phyloP scores from a whole-genome alignment of 2,113 vertebrate species.

The Chloropsis cyanopogon region DNA sequence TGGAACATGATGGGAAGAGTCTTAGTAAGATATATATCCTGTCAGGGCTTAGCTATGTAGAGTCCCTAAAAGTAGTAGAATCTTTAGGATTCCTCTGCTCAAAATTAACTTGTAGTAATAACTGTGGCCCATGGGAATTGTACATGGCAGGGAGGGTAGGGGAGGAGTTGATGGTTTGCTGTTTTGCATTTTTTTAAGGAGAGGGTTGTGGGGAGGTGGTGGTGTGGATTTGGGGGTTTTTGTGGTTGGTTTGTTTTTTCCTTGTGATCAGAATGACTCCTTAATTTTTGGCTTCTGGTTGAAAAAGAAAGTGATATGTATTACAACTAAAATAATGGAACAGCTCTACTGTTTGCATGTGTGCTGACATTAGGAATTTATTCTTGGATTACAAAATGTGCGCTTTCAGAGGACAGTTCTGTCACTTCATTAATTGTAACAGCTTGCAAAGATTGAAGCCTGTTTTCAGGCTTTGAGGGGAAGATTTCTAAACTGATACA shows the following conservation, averaged over 20 bases:
- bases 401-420: neutral
- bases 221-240: neutral
- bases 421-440: neutral
- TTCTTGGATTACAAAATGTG: neutral
- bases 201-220: neutral
- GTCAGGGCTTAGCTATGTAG: neutral
- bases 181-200: neutral
- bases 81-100: neutral
- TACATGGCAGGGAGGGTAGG: rapidly evolving
- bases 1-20: neutral
- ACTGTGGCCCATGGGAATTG: neutral
- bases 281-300: neutral
- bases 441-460: neutral
- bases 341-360: neutral
- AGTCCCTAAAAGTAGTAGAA: neutral
- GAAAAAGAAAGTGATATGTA: neutral
- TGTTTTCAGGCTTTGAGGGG: neutral
- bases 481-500: neutral
- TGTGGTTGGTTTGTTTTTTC: neutral
- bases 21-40: neutral
- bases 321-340: neutral
- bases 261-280: neutral
- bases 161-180: neutral
- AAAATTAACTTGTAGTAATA: neutral
- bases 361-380: neutral